Conservation (phyloP, 2,888 invertebrate species). For the Nycteola revayana region DNA sequence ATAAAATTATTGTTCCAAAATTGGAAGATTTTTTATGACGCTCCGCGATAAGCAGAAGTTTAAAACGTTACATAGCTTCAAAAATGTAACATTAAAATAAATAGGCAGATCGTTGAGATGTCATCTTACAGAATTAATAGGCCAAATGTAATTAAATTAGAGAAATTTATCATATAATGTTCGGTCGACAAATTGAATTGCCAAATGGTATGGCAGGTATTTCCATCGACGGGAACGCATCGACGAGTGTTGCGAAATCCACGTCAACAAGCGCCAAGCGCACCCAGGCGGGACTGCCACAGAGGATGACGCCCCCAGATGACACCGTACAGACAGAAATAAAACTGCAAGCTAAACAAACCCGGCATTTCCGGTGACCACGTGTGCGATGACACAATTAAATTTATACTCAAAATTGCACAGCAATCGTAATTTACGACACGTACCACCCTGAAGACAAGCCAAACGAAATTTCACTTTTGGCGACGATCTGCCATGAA, state of each 20-base stretch:
- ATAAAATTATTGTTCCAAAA: no score
- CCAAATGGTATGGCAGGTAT: constrained; percentile 47
- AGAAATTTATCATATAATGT: no score
- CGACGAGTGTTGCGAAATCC: constrained; percentile 56
- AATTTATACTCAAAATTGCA: constrained; percentile 42
- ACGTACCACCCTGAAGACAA: constrained; percentile 14
- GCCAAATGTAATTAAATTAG: no score
- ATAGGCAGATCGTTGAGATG: no score
- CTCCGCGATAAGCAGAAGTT: no score
- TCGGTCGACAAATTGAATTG: no score
- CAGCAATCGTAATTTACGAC: constrained; percentile 12
- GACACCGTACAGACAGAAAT: constrained; percentile 73
- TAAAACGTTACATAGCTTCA: no score
- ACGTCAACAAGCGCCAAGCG: constrained; percentile 63
- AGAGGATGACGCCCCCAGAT: constrained; percentile 73
- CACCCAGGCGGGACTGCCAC: constrained; percentile 44
- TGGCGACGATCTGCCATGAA: constrained; percentile 58
- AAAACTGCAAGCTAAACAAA: constrained; percentile 77
- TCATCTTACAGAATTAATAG: no score
- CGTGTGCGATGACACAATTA: constrained; percentile 65
- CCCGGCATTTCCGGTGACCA: constrained; percentile 72
- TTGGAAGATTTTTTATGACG: no score
- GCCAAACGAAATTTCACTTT: constrained; percentile 40
- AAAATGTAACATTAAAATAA: no score
- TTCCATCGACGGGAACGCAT: constrained; percentile 53